Percentiles rank a stretch among this genome's conserved stretches.
Conservation (phyloP, 30 jellyfish, hydroid and myxozoan genomes). For the Hydractinia echinata region DNA sequence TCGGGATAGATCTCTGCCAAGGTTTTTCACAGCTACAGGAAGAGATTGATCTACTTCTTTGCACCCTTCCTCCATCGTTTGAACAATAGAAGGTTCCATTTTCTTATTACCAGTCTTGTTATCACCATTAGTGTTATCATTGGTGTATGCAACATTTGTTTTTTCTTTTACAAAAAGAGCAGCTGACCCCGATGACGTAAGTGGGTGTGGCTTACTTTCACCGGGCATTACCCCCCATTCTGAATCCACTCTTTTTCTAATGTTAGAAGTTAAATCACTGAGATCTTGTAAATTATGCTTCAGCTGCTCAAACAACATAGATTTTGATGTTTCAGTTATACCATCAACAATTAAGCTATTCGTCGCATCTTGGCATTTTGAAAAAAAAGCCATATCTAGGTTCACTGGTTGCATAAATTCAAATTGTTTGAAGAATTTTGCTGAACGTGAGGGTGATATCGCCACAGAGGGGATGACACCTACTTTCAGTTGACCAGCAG, state of each 20-base stretch:
- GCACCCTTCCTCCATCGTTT: no score
- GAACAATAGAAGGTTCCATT: background rate
- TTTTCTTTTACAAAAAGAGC: background rate
- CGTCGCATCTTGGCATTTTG: conserved; percentile 3
- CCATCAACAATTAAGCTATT: no score
- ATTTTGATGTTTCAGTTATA: background rate
- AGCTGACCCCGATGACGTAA: background rate
- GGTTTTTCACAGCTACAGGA: background rate
- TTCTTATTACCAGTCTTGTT: background rate
- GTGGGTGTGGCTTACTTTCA: background rate
- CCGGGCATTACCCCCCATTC: background rate
- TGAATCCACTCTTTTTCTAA: conserved; percentile 20
- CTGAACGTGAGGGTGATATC: conserved; percentile 66
- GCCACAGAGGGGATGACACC: conserved; percentile 60
- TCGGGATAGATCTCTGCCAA: background rate
- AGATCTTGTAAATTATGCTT: conserved; percentile 20
- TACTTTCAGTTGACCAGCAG: conserved; percentile 78
- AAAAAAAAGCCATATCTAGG: conserved; percentile 8
- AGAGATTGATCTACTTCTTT: background rate
- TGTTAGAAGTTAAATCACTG: conserved; percentile 8
- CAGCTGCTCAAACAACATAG: conserved; percentile 29
- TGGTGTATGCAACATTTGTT: background rate
- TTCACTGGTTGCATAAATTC: conserved; percentile 16
- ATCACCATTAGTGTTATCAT: background rate
- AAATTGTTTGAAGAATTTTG: conserved; percentile 52